phyloP scores from a whole-genome alignment of 2,797 vertebrate species.

The Pseudochirops corinnae region DNA sequence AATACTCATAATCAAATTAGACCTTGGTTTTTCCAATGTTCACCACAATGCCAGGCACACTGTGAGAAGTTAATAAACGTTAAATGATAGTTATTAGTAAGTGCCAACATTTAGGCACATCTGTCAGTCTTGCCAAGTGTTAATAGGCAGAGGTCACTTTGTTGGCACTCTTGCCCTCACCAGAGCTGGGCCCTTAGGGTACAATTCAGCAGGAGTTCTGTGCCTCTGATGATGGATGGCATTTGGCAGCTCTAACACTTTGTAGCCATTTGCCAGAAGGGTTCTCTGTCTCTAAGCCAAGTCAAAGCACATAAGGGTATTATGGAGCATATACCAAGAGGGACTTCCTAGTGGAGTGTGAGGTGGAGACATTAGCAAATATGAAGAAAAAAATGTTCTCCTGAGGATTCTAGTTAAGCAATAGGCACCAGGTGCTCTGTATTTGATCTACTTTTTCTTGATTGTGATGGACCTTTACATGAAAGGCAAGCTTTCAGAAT shows the following conservation, averaged over 20 bases:
- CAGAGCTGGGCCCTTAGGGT: conserved; percentile 30
- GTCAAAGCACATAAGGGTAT: neutral
- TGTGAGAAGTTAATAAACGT: conserved; percentile 9
- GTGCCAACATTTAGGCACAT: conserved; percentile 37
- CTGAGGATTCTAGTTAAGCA: neutral
- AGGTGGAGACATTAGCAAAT: neutral
- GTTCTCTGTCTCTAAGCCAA: neutral
- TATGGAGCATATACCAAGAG: neutral
- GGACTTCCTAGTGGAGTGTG: neutral
- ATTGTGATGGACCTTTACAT: neutral
- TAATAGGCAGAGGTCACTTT: conserved; percentile 35
- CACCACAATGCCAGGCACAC: neutral
- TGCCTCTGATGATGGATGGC: conserved; percentile 43
- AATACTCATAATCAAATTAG: conserved; percentile 19
- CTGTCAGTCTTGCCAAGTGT: conserved; percentile 47
- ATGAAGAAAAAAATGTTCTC: neutral
- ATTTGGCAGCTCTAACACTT: conserved; percentile 18
- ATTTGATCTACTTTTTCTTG: neutral
- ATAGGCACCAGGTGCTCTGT: neutral
- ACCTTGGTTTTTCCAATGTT: neutral
- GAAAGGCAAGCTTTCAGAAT: neutral
- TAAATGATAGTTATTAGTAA: conserved; percentile 43
- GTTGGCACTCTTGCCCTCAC: neutral
- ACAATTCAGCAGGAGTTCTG: conserved; percentile 34
- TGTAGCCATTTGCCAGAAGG: conserved; percentile 49